Conservation (phyloP, 1,140 invertebrate species). For the Drosophila nigrodunni region DNA sequence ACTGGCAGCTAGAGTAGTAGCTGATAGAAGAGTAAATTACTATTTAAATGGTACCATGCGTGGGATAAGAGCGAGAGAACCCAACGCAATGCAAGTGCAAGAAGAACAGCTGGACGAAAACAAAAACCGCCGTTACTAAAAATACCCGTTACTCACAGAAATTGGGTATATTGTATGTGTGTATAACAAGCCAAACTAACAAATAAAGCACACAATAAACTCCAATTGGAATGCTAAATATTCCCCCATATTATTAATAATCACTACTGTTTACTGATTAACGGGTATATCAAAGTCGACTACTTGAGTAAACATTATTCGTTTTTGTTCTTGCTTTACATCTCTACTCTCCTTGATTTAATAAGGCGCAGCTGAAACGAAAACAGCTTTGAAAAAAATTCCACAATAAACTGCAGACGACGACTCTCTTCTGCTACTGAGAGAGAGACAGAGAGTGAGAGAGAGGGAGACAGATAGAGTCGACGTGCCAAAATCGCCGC, state of each 20-base stretch:
- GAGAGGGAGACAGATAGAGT: neutral
- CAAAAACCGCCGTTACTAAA: slow-evolving; percentile 29
- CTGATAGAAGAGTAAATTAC: no score
- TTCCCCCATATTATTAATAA: no score
- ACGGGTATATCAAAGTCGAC: no score
- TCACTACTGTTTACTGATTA: no score
- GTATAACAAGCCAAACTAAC: no score
- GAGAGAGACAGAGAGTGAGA: no score
- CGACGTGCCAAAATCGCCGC: slow-evolving; percentile 39
- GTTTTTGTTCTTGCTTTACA: neutral
- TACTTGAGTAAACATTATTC: no score
- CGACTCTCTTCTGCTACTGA: neutral
- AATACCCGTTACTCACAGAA: neutral
- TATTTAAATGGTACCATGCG: slow-evolving; percentile 1
- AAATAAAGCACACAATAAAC: no score
- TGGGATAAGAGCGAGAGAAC: slow-evolving; percentile 6
- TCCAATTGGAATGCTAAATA: no score
- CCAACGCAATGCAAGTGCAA: slow-evolving; percentile 22
- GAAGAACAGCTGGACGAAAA: slow-evolving; percentile 41
- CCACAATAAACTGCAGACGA: slow-evolving; percentile 34
- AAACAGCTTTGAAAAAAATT: slow-evolving; percentile 37
- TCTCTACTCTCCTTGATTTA: neutral
- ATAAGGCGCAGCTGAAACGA: slow-evolving; percentile 11
- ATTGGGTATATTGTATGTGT: no score
- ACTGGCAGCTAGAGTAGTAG: no score